Percentiles rank a stretch among this genome's conserved stretches.
Conservation (phyloP, 2,797 vertebrate species). For the Neosilurus mollespiculum region DNA sequence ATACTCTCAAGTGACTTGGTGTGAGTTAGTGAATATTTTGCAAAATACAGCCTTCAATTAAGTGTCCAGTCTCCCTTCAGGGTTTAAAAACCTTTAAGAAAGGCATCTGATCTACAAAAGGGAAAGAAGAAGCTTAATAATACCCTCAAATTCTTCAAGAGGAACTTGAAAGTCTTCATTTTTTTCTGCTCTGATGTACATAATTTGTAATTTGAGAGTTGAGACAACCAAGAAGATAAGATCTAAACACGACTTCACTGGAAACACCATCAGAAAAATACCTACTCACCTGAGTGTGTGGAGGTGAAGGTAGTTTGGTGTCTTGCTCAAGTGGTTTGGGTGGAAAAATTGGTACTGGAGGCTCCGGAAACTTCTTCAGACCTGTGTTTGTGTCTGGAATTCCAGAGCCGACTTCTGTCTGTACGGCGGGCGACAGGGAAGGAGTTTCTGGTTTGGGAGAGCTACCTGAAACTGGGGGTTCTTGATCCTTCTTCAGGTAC, state of each 20-base stretch:
- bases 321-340: slow-evolving; percentile 56
- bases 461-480: slow-evolving; percentile 52
- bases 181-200: slow-evolving; percentile 24
- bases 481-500: slow-evolving; percentile 69
- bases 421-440: slow-evolving; percentile 51
- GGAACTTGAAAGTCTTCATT: slow-evolving; percentile 39
- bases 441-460: slow-evolving; percentile 47
- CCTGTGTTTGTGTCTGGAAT: slow-evolving; percentile 55
- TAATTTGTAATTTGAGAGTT: slow-evolving; percentile 16
- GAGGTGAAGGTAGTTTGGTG: slow-evolving; percentile 45
- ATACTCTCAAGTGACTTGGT: background rate
- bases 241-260: background rate
- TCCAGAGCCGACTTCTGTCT: slow-evolving; percentile 40
- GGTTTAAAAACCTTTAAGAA: background rate
- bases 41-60: background rate
- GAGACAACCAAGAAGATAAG: slow-evolving; percentile 4
- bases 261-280: background rate
- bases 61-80: background rate
- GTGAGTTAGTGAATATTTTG: background rate
- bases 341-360: slow-evolving; percentile 57
- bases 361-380: slow-evolving; percentile 46
- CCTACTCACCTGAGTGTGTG: slow-evolving; percentile 70
- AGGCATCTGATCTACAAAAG: background rate
- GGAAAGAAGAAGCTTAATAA: background rate
- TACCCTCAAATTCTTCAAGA: background rate